Evolutionary conservation across 2,888 invertebrate genomes (phyloP), one percentile per base, ranked within the genome.

Genomic region (Xanthorhoe designata): DNA sequence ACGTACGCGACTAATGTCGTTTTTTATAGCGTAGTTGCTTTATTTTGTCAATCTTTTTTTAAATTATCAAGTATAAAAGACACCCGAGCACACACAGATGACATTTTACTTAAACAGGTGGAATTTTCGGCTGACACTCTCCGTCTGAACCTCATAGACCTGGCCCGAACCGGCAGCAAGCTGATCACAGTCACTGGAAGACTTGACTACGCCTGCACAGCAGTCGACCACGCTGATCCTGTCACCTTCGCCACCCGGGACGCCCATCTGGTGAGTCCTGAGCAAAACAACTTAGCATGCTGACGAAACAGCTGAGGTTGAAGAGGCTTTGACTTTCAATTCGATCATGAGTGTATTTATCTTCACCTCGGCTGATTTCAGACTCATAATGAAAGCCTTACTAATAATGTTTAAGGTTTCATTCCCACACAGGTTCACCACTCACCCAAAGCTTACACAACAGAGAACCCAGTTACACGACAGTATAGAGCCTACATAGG

Each of bases 211-310:
- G 96, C 96, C 83, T 98, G 98, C 86, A 96, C 96, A 10, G 96
- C 97, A 61, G 96, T 97, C 0, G 97, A 97, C 84, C 95, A 97
- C 18, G 96, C 96, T 62, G 98, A 98, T 87, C 98, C 99, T 0
- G 96, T 99, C 75, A 98, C 98, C 1, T 98, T 98, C 87, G 97
- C 97, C 69, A 98, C 98, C 1, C 95, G 97, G 72, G 98, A 98
- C 81, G 97, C 98, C 8, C 97, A 98, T 93, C 95, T 98, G 95
- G 98, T 98, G 90, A 95, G 96, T 69, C 1, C 32, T 54, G 92
- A n/a, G 47, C 54, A 49, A 55, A 64, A 49, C 15, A 35, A 65
- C 69, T 68, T 68, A 55, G 63, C 19, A 59, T 45, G 45, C 51
- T 59, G 52, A 67, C 64, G 67, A 57, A 64, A 38, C 67, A 64